These are phyloP conservation scores for Euura saliciscinereae DNA, from an alignment of 1,140 invertebrate genomes.

Conservation along the genomic window DNA sequence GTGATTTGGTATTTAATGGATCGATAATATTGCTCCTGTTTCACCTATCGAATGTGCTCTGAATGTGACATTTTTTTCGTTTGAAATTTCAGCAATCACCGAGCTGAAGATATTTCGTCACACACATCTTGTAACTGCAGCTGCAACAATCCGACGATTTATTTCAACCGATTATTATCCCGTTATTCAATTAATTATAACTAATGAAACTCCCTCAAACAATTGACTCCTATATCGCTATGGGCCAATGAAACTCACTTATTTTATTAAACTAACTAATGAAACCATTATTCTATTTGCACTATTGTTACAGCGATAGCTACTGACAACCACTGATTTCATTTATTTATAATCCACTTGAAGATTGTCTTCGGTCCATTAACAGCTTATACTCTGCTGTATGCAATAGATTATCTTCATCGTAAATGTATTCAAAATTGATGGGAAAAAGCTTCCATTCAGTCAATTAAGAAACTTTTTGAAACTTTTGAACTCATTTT, in stretches of 20 bases:
- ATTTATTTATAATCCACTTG: no score
- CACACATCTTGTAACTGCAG: neutral
- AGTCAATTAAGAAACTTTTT: no score
- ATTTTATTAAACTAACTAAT: neutral
- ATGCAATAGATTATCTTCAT: no score
- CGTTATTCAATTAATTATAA: constrained; percentile 3
- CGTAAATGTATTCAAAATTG: no score
- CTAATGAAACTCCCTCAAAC: constrained; percentile 7
- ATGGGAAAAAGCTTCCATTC: no score
- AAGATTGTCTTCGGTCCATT: no score
- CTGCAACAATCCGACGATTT: neutral
- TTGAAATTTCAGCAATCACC: neutral
- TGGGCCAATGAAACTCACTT: neutral
- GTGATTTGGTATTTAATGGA: neutral
- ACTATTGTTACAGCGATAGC: no score
- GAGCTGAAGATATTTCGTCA: neutral
- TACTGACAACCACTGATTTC: no score
- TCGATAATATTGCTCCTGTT: neutral
- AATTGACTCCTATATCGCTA: neutral
- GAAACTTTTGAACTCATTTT: no score
- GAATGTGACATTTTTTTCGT: neutral
- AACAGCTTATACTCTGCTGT: no score
- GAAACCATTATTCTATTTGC: neutral
- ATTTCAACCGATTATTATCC: neutral
- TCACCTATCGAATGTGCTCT: neutral